Base-by-base conservation (phyloP, 1,140 invertebrate genomes). In the Aphis gossypii region DNA sequence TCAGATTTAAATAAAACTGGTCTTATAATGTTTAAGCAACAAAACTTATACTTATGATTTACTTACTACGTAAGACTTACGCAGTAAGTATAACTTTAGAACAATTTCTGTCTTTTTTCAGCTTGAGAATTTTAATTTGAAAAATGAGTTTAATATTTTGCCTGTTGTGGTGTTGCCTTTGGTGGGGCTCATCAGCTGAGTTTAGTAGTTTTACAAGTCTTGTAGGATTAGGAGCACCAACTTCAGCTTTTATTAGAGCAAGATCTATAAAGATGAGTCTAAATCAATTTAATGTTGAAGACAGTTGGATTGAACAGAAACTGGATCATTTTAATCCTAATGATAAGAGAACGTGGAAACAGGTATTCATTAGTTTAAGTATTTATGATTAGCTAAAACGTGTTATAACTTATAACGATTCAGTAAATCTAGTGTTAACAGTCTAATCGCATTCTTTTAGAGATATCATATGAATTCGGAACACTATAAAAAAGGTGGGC, bases 391-490 rank as follows among this genome's bases (percentile, higher is more conserved):
- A 41, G 2, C 21, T 20, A 23, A 23, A 84, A 38, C 41, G 6
- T 48, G 14, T 48, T 82, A 46, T 46, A 35, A 46, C 9, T 5
- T 46, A 76, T 8, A n/a, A 82, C 8, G 21, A 84, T 84, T 8
- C 38, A 38, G 7, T 84, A 8, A 38, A 11, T 18, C 25, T 11
- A 60, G 25, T 23, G 6, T 41, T 84, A 38, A 38, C 7, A 84
- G 35, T 84, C 2, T 84, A 84, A 38, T 38, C 8, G 5, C 0
- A 21, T 90, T 48, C 84, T 46, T 86, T 56, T 95, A 98, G 97
- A 96, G 97, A 95, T 99, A 98, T 94, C 98, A 97, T 95, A 96
- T 97, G 0, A 98, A 98, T 95, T 96, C 96, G 87, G 95, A 96
- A n/a, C 97, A 96, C 94, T 98, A 97, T 94, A 95, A 96, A 94